phyloP scores from a whole-genome alignment of 1,140 invertebrate species.

The Rhyacophila brunnea region DNA sequence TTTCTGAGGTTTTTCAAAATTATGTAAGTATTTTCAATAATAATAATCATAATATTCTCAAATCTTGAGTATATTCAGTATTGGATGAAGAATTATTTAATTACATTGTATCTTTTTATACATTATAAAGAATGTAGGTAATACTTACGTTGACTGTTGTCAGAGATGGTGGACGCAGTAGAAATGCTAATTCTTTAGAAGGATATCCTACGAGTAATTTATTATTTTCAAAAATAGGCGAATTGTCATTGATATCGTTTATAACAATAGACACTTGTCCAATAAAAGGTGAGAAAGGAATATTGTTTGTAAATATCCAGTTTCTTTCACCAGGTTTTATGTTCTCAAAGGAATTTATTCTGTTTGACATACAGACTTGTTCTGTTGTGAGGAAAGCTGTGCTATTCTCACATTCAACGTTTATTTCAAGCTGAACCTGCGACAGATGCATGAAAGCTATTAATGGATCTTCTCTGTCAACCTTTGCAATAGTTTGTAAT shows the following conservation, averaged over 20 bases:
- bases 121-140: constrained; percentile 5
- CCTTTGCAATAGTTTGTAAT: constrained; percentile 33
- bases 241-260: constrained; percentile 54
- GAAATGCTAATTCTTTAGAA: constrained; percentile 40
- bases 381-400: not conserved
- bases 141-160: constrained; percentile 45
- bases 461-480: constrained; percentile 49
- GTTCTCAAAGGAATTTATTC: no score
- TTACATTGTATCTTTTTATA: not conserved
- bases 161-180: constrained; percentile 45
- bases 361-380: no score
- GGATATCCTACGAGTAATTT: constrained; percentile 53
- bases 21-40: no score
- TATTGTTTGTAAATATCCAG: constrained; percentile 46
- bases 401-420: constrained; percentile 2
- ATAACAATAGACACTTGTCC: constrained; percentile 50
- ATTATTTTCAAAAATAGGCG: constrained; percentile 46
- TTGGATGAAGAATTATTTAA: not conserved
- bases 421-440: constrained; percentile 49
- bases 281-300: constrained; percentile 41
- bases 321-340: constrained; percentile 14
- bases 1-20: no score
- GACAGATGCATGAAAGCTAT: constrained; percentile 51
- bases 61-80: constrained; percentile 3
- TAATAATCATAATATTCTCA: no score